Conservation (phyloP, 2,797 vertebrate species). For the Siniperca undulata region DNA sequence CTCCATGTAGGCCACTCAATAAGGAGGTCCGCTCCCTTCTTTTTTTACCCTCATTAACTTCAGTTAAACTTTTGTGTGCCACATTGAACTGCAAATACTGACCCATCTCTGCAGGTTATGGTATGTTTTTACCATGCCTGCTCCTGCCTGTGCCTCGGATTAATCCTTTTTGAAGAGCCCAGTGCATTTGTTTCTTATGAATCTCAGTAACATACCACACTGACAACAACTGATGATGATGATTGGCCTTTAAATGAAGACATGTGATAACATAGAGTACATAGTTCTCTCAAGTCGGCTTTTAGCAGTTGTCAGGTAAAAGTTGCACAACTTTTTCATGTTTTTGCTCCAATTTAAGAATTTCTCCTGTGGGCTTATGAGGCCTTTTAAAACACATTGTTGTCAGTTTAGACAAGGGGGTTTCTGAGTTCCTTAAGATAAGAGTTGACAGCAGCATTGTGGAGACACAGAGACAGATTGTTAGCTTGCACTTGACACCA, state of each 20-base stretch:
- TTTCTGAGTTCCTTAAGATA: conserved; percentile 24
- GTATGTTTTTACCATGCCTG: conserved; percentile 7
- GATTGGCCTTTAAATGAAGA: conserved; percentile 10
- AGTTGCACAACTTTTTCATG: not conserved
- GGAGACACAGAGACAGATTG: conserved; percentile 21
- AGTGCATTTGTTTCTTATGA: conserved; percentile 17
- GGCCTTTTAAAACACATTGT: conserved; percentile 3
- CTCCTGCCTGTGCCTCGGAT: not conserved
- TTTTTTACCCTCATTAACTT: conserved; percentile 40
- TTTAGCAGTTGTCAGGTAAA: conserved; percentile 18
- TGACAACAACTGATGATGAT: conserved; percentile 17
- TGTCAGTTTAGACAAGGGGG: conserved; percentile 12
- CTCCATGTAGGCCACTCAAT: conserved; percentile 58
- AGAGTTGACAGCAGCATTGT: conserved; percentile 24
- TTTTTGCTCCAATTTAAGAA: not conserved
- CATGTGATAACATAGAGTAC: not conserved
- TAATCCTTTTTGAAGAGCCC: not conserved
- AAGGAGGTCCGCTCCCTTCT: conserved; percentile 35
- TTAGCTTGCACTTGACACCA: conserved; percentile 14
- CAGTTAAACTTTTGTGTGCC: conserved; percentile 37
- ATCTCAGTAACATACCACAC: conserved; percentile 20
- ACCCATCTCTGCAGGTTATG: conserved; percentile 20
- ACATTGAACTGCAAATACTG: conserved; percentile 29
- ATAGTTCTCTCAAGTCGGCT: conserved; percentile 10
- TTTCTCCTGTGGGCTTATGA: not conserved